Percentiles rank a stretch among this genome's conserved stretches.
phyloP scores from a whole-genome alignment of 2,113 vertebrate genomes.

The Machaerirhynchus nigripectus region DNA sequence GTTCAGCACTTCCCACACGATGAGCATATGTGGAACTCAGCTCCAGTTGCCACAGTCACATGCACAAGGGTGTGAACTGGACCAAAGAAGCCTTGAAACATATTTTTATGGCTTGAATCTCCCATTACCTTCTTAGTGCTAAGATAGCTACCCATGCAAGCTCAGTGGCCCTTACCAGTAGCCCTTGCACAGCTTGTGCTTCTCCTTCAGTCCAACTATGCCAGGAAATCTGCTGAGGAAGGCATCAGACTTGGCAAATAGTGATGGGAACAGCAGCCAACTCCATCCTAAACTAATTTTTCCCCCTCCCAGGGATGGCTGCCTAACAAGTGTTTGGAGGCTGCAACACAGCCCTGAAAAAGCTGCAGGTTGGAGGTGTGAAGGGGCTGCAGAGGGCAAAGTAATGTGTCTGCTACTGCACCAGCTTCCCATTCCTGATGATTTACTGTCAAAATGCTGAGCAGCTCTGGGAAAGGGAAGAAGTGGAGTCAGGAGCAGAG shows the following conservation, averaged over 20 bases:
- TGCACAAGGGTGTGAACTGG: background rate
- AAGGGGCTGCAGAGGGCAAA: background rate
- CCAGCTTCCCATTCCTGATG: background rate
- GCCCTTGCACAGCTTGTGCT: background rate
- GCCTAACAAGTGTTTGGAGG: background rate
- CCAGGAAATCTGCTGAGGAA: background rate
- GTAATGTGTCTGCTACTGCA: background rate
- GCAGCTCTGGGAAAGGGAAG: background rate
- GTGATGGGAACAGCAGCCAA: background rate
- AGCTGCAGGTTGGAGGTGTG: background rate
- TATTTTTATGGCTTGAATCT: background rate
- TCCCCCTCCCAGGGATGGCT: background rate
- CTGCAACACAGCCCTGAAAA: background rate
- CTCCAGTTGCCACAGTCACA: background rate
- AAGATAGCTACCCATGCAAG: background rate
- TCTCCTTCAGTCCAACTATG: background rate
- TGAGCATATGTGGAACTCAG: accelerated
- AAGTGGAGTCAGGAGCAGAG: background rate
- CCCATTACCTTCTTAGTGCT: background rate
- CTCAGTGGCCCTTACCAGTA: background rate
- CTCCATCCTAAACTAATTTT: background rate
- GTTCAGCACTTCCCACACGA: accelerated
- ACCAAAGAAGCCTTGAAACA: background rate
- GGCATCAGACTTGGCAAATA: background rate
- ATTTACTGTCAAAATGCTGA: background rate